These are phyloP conservation scores for Perca flavescens DNA, from an alignment of 2,113 vertebrate species.

Conservation along the genomic window DNA sequence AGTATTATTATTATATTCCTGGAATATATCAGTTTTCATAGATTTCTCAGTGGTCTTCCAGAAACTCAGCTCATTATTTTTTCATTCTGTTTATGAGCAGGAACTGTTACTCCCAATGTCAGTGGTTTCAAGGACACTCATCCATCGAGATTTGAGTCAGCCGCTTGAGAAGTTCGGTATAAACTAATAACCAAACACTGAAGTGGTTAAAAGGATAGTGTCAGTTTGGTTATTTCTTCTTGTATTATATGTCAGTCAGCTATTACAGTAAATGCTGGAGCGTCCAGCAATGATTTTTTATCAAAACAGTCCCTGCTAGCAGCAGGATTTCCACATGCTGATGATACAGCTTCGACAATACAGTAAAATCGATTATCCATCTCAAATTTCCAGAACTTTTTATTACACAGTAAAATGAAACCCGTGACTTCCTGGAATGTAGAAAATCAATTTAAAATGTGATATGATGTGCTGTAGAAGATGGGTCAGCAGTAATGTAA, in stretches of 20 bases:
- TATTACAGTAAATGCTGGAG: not conserved
- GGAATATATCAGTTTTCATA: not conserved
- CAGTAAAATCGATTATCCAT: slow-evolving; percentile 9
- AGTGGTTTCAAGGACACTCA: slow-evolving; percentile 39
- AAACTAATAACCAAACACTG: slow-evolving; percentile 9
- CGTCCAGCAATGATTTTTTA: not conserved
- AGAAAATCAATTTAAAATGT: slow-evolving; percentile 15
- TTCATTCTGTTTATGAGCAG: slow-evolving; percentile 4
- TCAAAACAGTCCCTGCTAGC: not conserved
- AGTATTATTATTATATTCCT: slow-evolving; percentile 12
- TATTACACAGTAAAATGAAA: slow-evolving; percentile 22
- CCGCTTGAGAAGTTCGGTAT: slow-evolving; percentile 3
- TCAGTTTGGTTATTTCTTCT: not conserved
- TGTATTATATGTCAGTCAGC: not conserved
- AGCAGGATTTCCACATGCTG: slow-evolving; percentile 4
- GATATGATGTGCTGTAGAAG: slow-evolving; percentile 3
- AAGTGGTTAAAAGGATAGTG: not conserved
- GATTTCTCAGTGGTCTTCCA: slow-evolving; percentile 6
- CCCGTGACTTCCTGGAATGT: slow-evolving; percentile 8
- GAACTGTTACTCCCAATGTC: not conserved
- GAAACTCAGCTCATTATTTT: slow-evolving; percentile 5
- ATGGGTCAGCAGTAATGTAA: slow-evolving; percentile 7
- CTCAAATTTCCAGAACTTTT: slow-evolving; percentile 26
- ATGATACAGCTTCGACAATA: not conserved
- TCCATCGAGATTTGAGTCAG: not conserved